phyloP scores from a whole-genome alignment of 1,140 invertebrate species.

The Drosophila bocqueti region DNA sequence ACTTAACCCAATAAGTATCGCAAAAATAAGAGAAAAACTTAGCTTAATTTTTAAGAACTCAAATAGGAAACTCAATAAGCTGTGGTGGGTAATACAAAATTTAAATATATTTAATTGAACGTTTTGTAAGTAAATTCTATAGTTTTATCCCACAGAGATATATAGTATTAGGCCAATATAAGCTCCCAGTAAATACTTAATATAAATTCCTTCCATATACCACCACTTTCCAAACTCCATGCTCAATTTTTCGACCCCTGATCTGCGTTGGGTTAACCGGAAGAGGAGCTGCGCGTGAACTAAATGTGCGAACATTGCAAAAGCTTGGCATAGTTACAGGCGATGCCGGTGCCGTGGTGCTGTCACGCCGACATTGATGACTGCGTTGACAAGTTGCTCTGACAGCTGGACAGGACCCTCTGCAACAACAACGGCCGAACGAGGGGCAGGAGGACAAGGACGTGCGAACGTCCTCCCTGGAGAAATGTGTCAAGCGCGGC shows the following conservation, averaged over 20 bases:
- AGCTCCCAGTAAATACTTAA: not conserved
- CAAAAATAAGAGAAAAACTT: not conserved
- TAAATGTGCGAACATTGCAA: slow-evolving; percentile 72
- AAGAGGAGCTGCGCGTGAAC: not conserved
- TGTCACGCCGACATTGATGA: slow-evolving; percentile 79
- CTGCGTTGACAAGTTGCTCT: slow-evolving; percentile 76
- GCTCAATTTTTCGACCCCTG: too few species aligned
- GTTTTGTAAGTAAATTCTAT: too few species aligned
- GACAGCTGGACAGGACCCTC: slow-evolving; percentile 32
- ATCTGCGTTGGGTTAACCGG: slow-evolving; percentile 8
- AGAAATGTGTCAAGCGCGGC: slow-evolving; percentile 81
- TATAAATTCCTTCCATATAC: too few species aligned
- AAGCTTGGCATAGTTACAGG: slow-evolving; percentile 76
- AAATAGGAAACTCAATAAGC: not conserved
- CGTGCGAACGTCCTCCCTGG: slow-evolving; percentile 68
- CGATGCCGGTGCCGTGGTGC: slow-evolving; percentile 54
- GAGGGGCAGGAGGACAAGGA: slow-evolving; percentile 39
- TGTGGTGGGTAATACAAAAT: not conserved
- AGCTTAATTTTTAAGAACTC: too few species aligned
- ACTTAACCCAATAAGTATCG: slow-evolving; percentile 17
- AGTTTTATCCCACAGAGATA: not conserved
- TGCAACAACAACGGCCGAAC: slow-evolving; percentile 22
- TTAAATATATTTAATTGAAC: too few species aligned
- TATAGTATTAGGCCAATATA: not conserved
- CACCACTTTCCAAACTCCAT: too few species aligned